Percentiles rank a stretch among this genome's conserved stretches.
These are phyloP conservation scores for Melieria crassipennis DNA, from an alignment of 2,888 invertebrate genomes.

Conservation along the genomic window DNA sequence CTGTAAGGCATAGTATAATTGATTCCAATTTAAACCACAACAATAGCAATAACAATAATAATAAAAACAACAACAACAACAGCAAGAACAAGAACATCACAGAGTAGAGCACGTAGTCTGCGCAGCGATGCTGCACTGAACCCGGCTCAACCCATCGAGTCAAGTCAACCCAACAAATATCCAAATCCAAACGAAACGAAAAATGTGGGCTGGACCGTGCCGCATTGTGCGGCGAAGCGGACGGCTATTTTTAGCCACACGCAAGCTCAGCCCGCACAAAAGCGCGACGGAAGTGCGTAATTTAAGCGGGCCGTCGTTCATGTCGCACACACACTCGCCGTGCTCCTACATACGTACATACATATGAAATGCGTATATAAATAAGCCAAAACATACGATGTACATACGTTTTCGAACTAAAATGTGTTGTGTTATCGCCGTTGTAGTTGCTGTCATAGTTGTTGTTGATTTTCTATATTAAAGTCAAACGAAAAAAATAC, in stretches of 20 bases:
- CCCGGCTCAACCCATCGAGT: too few species aligned
- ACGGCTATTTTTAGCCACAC: constrained; percentile 23
- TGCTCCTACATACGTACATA: background rate
- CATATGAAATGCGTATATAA: background rate
- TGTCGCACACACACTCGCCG: background rate
- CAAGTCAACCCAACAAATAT: too few species aligned
- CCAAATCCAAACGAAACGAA: too few species aligned
- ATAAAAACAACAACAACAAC: background rate
- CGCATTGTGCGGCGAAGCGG: too few species aligned
- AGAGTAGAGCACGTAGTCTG: background rate
- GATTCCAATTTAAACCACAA: constrained; percentile 14
- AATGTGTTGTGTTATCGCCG: too few species aligned
- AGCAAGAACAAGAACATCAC: constrained; percentile 8
- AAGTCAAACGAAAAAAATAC: too few species aligned
- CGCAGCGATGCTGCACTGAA: too few species aligned
- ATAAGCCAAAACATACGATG: too few species aligned
- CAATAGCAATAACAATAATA: constrained; percentile 2
- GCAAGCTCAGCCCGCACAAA: constrained; percentile 15
- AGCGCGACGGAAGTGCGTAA: constrained; percentile 26
- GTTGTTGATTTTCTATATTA: too few species aligned
- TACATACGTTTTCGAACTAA: too few species aligned
- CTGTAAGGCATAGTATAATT: constrained; percentile 11
- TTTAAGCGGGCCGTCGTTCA: constrained; percentile 7
- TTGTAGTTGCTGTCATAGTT: too few species aligned
- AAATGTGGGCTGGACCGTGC: too few species aligned